These are phyloP conservation scores for Cosmopolites sordidus DNA, from an alignment of 2,888 invertebrate species.

Conservation along the genomic window DNA sequence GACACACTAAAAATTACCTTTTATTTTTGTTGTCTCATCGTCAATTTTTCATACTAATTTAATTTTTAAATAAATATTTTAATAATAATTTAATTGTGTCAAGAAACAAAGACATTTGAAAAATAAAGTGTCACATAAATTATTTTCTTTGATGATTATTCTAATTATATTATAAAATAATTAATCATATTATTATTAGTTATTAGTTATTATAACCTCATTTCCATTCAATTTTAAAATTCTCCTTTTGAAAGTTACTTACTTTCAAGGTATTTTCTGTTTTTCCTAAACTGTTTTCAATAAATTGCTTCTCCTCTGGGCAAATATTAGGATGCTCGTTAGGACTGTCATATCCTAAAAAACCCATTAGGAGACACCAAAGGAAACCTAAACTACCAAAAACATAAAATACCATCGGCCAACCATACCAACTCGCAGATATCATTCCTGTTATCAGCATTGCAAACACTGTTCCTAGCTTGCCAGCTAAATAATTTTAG, in stretches of 20 bases:
- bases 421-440: slow-evolving; percentile 64
- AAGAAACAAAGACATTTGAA: too few species aligned
- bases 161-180: background rate
- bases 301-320: slow-evolving; percentile 60
- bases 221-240: too few species aligned
- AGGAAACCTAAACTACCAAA: slow-evolving; percentile 60
- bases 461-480: slow-evolving; percentile 74
- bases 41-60: too few species aligned
- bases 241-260: background rate
- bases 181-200: background rate
- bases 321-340: slow-evolving; percentile 58
- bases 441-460: slow-evolving; percentile 68
- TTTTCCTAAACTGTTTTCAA: slow-evolving; percentile 49
- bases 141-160: background rate
- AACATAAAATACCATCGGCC: slow-evolving; percentile 75
- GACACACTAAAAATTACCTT: too few species aligned
- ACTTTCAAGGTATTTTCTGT: background rate
- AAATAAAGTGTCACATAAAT: background rate
- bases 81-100: too few species aligned
- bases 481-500: slow-evolving; percentile 59
- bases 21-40: too few species aligned
- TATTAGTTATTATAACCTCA: too few species aligned
- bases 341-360: slow-evolving; percentile 61
- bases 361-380: slow-evolving; percentile 55
- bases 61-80: too few species aligned